Evolutionary conservation across 2,113 vertebrate genomes (phyloP), one percentile per base, ranked within the genome.

Genomic region (Reinhardtius hippoglossoides): DNA sequence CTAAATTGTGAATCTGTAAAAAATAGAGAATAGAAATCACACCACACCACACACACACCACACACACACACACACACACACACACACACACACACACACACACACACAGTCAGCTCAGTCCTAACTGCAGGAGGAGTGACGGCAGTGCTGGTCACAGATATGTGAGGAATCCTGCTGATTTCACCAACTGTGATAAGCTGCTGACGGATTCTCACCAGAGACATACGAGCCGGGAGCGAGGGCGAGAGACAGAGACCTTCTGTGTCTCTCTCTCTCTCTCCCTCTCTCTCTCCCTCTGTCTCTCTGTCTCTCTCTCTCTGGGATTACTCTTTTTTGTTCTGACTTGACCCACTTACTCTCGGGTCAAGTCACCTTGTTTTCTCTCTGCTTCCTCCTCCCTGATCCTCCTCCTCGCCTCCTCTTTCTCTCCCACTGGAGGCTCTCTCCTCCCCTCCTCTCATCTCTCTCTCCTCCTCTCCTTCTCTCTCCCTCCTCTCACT

Each of bases 81-180:
- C n/a, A 57, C 55, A 40, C 10, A 21, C 52, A 55, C 54, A 56
- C 21, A 56, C 50, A 42, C 21, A 15, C 59, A 1, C 56, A 20
- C 59, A n/a, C 26, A 54, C 42, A 44, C 9, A 15, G 21, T 6
- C 6, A 13, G 44, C 20, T 72, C 24, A 52, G 26, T 58, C 66
- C 23, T 18, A 18, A n/a, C 24, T 52, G 2, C 15, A 18, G 64
- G 14, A 58, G 58, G 31, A 76, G 37, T 9, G 15, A 24, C 10
- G 94, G 84, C 94, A 95, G 66, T 3, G 95, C 37, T 8, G 78
- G 42, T 60, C 35, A 18, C 81, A 86, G 82, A 75, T 73, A 65
- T 61, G 66, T 55, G 59, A 76, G 71, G 80, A 82, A 85, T 89
- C 80, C 65, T 56, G 82, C 79, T 55, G 77, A 12, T 75, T 76